Conservation (phyloP, 2,797 vertebrate species). For the Acanthopagrus latus region DNA sequence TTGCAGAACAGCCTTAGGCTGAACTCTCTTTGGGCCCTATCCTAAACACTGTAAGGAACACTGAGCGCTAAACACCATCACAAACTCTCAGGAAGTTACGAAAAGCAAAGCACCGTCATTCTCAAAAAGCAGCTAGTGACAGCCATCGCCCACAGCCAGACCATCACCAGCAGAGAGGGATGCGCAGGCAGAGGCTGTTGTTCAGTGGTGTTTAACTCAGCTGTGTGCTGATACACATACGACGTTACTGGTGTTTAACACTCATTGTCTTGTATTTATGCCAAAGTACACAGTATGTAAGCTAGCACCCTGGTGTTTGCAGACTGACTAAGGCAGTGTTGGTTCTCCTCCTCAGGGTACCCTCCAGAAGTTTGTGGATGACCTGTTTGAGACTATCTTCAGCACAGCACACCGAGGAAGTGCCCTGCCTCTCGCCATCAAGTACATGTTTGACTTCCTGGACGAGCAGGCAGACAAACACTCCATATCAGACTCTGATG, state of each 20-base stretch:
- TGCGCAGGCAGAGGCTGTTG: slow-evolving; percentile 9
- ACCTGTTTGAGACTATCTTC: slow-evolving; percentile 98
- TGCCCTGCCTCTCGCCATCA: slow-evolving; percentile 96
- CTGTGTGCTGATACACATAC: neutral
- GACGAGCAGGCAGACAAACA: slow-evolving; percentile 99
- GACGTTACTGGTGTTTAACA: neutral
- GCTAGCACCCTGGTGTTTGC: neutral
- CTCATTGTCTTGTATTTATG: neutral
- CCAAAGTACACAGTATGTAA: neutral
- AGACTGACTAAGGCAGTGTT: neutral
- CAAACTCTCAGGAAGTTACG: slow-evolving; percentile 52
- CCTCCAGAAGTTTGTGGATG: slow-evolving; percentile 98
- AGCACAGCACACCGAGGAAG: slow-evolving; percentile 97
- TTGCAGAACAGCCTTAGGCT: slow-evolving; percentile 55
- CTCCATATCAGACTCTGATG: slow-evolving; percentile 94
- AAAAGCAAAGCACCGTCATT: slow-evolving; percentile 47
- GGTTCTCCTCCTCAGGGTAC: slow-evolving; percentile 87
- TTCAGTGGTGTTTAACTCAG: slow-evolving; percentile 1
- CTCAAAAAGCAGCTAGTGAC: slow-evolving; percentile 44
- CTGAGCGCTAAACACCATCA: slow-evolving; percentile 49
- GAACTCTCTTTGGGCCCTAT: slow-evolving; percentile 63
- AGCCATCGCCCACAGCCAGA: slow-evolving; percentile 41
- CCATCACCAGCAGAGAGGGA: slow-evolving; percentile 15
- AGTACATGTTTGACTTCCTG: slow-evolving; percentile 99
- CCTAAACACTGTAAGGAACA: slow-evolving; percentile 60